These are phyloP conservation scores for Macropodus opercularis DNA, from an alignment of 2,797 vertebrate genomes.

Conservation along the genomic window DNA sequence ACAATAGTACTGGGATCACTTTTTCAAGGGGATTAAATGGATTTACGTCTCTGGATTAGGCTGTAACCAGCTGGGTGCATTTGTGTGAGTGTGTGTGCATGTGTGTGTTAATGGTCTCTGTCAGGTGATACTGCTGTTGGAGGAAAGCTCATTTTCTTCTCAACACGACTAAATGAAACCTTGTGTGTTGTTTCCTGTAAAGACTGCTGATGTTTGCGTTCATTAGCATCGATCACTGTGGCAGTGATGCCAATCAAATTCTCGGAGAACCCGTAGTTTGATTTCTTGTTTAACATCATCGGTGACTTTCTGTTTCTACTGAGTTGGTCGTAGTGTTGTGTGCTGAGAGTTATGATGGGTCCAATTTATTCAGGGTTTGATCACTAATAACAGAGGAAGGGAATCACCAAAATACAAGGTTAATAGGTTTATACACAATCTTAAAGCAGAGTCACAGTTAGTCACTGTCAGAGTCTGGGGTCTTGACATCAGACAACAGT, in stretches of 20 bases:
- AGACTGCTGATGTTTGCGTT: conserved; percentile 10
- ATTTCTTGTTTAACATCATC: background rate
- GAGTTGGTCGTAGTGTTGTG: too few species aligned
- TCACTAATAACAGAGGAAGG: conserved; percentile 49
- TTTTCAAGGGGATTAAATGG: conserved; percentile 80
- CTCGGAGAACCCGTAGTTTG: background rate
- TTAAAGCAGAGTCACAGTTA: too few species aligned
- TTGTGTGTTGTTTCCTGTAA: background rate
- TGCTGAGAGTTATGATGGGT: too few species aligned
- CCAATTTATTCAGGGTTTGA: too few species aligned
- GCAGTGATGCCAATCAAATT: conserved; percentile 1
- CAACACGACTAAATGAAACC: conserved; percentile 30
- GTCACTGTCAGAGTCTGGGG: conserved; percentile 17
- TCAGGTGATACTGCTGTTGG: conserved; percentile 63
- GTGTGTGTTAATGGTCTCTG: conserved; percentile 59
- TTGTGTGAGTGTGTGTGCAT: conserved; percentile 61
- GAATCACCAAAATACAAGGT: conserved; percentile 29
- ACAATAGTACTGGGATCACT: conserved; percentile 78
- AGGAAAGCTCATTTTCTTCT: conserved; percentile 55
- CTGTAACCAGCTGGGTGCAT: conserved; percentile 80
- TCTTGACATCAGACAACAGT: conserved; percentile 34
- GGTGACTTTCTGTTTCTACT: background rate
- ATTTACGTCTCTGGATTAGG: conserved; percentile 80
- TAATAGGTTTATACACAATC: too few species aligned
- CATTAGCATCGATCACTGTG: background rate